Evolutionary conservation across 1,140 invertebrate species (phyloP).

Genomic region (Cyphomyrmex costatus): DNA sequence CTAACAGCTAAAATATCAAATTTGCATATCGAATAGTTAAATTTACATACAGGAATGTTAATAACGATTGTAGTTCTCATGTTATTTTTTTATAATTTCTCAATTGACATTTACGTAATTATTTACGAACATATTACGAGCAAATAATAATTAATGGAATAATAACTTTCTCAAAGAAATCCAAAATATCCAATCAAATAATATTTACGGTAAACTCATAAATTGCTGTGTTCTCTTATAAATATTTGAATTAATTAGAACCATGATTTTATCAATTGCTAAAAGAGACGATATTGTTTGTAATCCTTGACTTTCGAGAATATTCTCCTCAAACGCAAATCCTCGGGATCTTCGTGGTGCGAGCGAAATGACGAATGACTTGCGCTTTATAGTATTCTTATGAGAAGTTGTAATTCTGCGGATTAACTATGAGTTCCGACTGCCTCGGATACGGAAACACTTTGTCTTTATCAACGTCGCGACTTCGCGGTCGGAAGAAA

Average conservation of each 20-base stretch:
- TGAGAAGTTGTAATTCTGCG: conserved; percentile 55
- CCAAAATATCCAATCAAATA: not conserved
- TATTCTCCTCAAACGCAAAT: conserved; percentile 3
- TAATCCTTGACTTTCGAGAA: not conserved
- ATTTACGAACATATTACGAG: conserved; percentile 1
- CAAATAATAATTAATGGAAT: conserved; percentile 11
- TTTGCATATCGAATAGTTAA: not conserved
- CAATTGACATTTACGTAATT: conserved; percentile 1
- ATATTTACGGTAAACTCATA: conserved; percentile 28
- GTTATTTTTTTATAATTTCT: conserved; percentile 16
- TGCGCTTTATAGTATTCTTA: conserved; percentile 47
- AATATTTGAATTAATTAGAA: conserved; percentile 8
- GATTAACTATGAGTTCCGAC: conserved; percentile 50
- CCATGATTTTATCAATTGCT: not conserved
- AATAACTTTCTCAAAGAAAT: conserved; percentile 3
- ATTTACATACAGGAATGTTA: conserved; percentile 15
- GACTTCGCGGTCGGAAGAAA: conserved; percentile 42
- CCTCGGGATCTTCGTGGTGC: not conserved
- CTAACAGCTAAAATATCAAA: not conserved
- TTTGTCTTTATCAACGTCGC: conserved; percentile 62
- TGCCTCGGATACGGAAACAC: conserved; percentile 50
- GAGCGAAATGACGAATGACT: conserved; percentile 42
- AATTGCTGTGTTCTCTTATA: not conserved
- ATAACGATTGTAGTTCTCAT: not conserved
- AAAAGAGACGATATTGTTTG: not conserved